These are phyloP conservation scores for Lipotes vexillifer DNA, from an alignment of 2,113 vertebrate species.

Conservation along the genomic window DNA sequence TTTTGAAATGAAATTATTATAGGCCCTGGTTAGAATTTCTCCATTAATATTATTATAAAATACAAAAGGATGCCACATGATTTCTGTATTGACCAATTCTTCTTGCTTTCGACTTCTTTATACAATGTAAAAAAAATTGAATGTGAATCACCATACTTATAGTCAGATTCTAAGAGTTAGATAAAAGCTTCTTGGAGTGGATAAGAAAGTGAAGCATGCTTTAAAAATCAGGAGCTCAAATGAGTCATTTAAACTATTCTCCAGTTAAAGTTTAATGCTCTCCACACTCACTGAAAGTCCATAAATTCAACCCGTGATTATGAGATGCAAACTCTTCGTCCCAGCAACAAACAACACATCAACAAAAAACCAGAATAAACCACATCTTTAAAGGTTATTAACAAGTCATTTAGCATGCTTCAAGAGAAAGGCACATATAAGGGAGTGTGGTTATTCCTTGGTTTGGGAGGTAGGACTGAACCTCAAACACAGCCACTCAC, in stretches of 20 bases:
- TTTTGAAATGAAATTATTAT: slow-evolving; percentile 16
- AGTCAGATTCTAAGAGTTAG: neutral
- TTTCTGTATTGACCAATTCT: neutral
- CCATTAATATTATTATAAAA: neutral
- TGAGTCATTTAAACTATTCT: neutral
- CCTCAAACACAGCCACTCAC: neutral
- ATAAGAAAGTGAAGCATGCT: neutral
- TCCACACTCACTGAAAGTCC: neutral
- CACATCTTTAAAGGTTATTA: neutral
- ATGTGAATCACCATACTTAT: neutral
- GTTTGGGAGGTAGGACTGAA: neutral
- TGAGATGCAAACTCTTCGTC: neutral
- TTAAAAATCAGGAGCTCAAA: neutral
- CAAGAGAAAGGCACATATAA: neutral
- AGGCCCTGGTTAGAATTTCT: neutral
- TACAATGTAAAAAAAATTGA: neutral
- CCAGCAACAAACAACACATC: neutral
- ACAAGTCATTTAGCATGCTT: neutral
- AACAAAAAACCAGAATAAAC: neutral
- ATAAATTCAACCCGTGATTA: neutral
- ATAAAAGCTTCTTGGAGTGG: neutral
- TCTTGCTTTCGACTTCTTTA: neutral
- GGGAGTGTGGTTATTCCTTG: neutral
- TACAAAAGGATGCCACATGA: neutral
- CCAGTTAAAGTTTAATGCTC: slow-evolving; percentile 7